Base-by-base conservation (phyloP, 2,888 invertebrate species). In the Platerodrilus igneus region DNA sequence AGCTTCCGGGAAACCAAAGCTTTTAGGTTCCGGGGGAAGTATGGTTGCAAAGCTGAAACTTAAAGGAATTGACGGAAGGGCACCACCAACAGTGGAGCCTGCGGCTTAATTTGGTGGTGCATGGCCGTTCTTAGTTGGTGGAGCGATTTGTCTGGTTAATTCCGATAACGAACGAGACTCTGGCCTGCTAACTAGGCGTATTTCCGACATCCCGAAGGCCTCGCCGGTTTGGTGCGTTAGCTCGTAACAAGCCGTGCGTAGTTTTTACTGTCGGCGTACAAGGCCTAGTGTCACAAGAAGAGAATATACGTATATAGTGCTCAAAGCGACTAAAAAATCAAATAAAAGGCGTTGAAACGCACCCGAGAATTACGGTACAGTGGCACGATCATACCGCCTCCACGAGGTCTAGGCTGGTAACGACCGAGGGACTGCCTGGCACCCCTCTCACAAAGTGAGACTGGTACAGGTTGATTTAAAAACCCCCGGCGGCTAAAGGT, bases 81-180 rank as follows among this genome's bases (percentile, higher is more conserved):
- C 77, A 79, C 78, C 78, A 79, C 77, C 76, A 78, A 77, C 75
- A 78, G 77, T 78, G 78, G 76, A 79, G 76, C 76, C 75, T 78
- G 78, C 76, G 77, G 78, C 77, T 78, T 77, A 78, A 79, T 78
- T 79, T 76, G 76, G 77, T 79, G 78, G 76, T 77, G 76, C 77
- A 78, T 79, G 78, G 77, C 77, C 77, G 76, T 78, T 79, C 76
- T 77, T 78, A 78, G 77, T 78, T 78, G 74, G 78, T 78, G 76
- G 77, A 77, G 74, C 68, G 77, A 79, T 78, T 77, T 79, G 78
- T 79, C 78, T 78, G 79, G 76, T 80, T 79, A 74, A 81, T 80
- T 81, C 76, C 77, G 77, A 76, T 79, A 81, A 80, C 77, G 77
- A 79, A 77, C 76, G 77, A 78, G 75, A 78, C 76, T 73, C 72